Percentiles rank a stretch among this genome's conserved stretches.
Conservation (phyloP, 2,113 vertebrate species). For the Lophotis ruficrista region DNA sequence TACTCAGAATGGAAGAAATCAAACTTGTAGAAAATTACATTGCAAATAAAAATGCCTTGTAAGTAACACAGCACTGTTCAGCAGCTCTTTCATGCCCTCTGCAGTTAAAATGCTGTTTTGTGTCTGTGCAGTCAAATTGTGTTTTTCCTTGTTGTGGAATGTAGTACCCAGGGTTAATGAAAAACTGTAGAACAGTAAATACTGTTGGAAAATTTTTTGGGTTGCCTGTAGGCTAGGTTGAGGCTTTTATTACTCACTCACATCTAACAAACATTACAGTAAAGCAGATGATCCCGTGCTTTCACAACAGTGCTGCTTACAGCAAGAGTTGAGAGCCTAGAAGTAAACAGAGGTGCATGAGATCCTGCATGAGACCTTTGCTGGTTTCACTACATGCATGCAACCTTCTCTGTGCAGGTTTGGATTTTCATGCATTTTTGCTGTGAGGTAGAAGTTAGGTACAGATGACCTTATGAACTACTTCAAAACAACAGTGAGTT, state of each 20-base stretch:
- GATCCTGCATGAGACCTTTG: background rate
- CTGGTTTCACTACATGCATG: background rate
- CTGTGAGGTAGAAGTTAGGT: background rate
- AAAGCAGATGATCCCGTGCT: background rate
- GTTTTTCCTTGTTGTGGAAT: background rate
- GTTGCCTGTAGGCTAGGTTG: background rate
- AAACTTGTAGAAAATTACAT: background rate
- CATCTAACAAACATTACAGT: background rate
- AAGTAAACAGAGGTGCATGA: background rate
- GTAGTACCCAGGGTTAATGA: background rate
- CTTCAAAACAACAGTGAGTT: background rate
- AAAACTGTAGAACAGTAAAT: background rate
- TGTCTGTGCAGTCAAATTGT: background rate
- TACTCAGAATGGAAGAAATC: background rate
- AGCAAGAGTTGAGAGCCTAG: background rate
- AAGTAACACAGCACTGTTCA: background rate
- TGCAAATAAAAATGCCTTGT: background rate
- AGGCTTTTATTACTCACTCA: background rate
- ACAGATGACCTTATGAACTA: background rate
- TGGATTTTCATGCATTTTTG: background rate
- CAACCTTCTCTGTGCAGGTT: background rate
- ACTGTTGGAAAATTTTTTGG: background rate
- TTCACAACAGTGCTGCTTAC: accelerated
- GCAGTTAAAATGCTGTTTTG: slow-evolving; percentile 27
- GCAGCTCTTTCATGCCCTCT: slow-evolving; percentile 63